Percentiles rank a stretch among this genome's conserved stretches.
Conservation (phyloP, 2,113 vertebrate species). For the Bostrychus sinensis region DNA sequence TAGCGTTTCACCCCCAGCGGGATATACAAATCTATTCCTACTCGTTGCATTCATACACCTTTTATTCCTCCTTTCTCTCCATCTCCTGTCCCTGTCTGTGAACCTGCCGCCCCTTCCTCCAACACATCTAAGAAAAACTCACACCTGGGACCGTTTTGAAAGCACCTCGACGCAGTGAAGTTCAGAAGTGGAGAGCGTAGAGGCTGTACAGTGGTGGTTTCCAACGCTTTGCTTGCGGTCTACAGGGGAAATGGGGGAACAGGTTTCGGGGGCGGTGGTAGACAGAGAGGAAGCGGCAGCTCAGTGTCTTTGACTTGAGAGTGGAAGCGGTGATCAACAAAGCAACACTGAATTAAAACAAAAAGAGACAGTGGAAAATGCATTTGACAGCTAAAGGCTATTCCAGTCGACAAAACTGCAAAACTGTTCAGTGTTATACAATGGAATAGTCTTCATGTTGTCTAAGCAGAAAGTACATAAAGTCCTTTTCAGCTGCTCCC, state of each 20-base stretch:
- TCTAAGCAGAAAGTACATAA: too few relatives aligned
- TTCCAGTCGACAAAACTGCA: constrained; percentile 21
- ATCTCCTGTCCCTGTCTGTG: constrained; percentile 34
- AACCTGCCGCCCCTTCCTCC: constrained; percentile 48
- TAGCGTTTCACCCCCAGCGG: constrained; percentile 62
- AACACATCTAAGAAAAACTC: constrained; percentile 57
- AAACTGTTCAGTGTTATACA: neutral
- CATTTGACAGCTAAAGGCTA: constrained; percentile 19
- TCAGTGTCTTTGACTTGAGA: constrained; percentile 22
- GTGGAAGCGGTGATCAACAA: constrained; percentile 27
- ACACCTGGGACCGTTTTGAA: constrained; percentile 64
- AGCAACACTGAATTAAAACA: neutral
- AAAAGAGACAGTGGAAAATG: neutral
- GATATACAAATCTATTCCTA: constrained; percentile 59
- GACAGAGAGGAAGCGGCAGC: constrained; percentile 15
- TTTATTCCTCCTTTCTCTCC: constrained; percentile 23
- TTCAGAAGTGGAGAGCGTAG: constrained; percentile 56
- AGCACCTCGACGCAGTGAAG: constrained; percentile 53
- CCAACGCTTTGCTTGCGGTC: constrained; percentile 28
- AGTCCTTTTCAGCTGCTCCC: too few relatives aligned
- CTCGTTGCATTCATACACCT: constrained; percentile 17
- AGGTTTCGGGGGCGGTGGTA: constrained; percentile 19
- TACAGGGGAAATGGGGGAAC: constrained; percentile 2
- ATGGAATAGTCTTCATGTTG: neutral
- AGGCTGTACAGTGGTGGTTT: constrained; percentile 56